A percentile compares a stretch with the other conserved stretches of the same genome.
Evolutionary conservation across 2,888 invertebrate species (phyloP).

Genomic region (Harpagoxenus sublaevis): DNA sequence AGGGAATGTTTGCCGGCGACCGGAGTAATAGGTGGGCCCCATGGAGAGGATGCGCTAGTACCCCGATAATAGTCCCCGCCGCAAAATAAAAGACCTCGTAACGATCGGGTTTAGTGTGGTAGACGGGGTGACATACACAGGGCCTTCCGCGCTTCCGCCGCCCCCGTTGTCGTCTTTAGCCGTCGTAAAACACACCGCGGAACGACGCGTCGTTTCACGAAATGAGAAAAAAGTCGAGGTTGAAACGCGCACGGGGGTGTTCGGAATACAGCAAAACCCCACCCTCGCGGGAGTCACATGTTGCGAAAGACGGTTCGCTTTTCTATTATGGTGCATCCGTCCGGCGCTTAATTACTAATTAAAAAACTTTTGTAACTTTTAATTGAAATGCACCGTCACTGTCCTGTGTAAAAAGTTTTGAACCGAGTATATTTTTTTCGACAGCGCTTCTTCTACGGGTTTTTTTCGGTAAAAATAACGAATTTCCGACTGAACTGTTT

Average conservation of each 20-base stretch:
- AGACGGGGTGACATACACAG: conserved; percentile 4
- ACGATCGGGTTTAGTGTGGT: conserved; percentile 42
- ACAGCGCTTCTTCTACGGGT: background rate
- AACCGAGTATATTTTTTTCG: background rate
- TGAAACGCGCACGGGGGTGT: background rate
- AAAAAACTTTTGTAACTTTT: conserved; percentile 8
- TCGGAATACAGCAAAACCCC: background rate
- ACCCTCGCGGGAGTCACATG: background rate
- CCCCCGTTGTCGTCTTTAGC: conserved; percentile 8
- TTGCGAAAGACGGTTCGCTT: background rate
- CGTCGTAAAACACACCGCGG: conserved; percentile 30
- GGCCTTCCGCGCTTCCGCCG: background rate
- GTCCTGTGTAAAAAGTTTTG: background rate
- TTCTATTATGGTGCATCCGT: background rate
- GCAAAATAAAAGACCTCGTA: conserved; percentile 46
- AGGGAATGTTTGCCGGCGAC: background rate
- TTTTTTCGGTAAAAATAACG: background rate
- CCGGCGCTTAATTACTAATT: conserved; percentile 5
- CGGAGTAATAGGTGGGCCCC: background rate
- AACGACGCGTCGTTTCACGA: conserved; percentile 32
- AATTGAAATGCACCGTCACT: conserved; percentile 1
- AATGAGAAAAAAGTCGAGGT: conserved; percentile 30
- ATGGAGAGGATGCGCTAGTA: conserved; percentile 9
- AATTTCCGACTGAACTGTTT: conserved; percentile 35
- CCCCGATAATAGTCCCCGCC: conserved; percentile 17